Evolutionary conservation across 2,113 vertebrate species (phyloP).

Genomic region (Serinus canaria): DNA sequence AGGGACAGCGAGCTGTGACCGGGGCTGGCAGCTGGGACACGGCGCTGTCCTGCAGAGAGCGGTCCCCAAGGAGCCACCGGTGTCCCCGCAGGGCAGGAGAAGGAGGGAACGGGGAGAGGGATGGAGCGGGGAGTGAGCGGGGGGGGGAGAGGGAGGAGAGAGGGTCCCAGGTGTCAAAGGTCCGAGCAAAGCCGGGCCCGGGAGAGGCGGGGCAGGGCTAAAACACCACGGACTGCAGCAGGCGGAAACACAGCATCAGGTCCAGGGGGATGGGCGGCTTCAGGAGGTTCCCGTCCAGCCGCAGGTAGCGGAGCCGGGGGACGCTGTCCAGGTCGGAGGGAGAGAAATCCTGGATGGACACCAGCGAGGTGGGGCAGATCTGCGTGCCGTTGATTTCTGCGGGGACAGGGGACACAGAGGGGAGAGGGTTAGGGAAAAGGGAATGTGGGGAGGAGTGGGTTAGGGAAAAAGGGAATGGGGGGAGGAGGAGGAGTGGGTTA

Average conservation of each 20-base stretch:
- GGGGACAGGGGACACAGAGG: not conserved
- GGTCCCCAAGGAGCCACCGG: not conserved
- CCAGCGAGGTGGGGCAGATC: constrained; percentile 82
- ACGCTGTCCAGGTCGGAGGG: constrained; percentile 67
- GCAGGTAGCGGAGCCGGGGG: constrained; percentile 89
- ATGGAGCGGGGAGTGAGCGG: not conserved
- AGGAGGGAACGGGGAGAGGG: not conserved
- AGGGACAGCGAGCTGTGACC: not conserved
- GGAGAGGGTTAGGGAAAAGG: not conserved
- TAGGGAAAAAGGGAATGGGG: not conserved
- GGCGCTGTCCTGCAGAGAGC: not conserved
- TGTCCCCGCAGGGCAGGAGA: not conserved
- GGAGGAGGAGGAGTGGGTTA: not conserved
- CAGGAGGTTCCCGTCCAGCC: constrained; percentile 92
- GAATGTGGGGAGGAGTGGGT: not conserved
- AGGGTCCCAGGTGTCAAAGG: constrained; percentile 20
- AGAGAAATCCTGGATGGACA: constrained; percentile 70
- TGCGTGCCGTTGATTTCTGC: constrained; percentile 91
- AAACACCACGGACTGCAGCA: constrained; percentile 89
- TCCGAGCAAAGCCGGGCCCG: constrained; percentile 25
- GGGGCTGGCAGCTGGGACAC: not conserved
- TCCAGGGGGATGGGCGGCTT: constrained; percentile 90
- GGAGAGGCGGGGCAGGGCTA: constrained; percentile 61
- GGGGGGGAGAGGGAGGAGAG: not conserved
- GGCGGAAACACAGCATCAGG: constrained; percentile 95